These are phyloP conservation scores for Rhipidura dahli DNA, from an alignment of 2,113 vertebrate species.

Conservation along the genomic window DNA sequence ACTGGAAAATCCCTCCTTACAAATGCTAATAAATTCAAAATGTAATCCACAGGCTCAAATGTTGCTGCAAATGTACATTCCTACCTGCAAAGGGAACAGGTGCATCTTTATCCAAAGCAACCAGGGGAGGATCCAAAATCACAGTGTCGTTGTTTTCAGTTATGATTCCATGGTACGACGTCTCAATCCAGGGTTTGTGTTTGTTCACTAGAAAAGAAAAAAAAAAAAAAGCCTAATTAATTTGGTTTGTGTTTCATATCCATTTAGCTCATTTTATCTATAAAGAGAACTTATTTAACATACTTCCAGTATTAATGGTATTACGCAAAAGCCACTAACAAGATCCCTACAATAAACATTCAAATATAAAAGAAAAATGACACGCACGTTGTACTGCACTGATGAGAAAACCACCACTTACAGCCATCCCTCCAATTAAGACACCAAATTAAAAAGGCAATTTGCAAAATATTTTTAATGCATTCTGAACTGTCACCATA, in stretches of 20 bases:
- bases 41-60: not conserved
- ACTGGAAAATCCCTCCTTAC: not conserved
- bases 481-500: not conserved
- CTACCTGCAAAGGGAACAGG: conserved; percentile 95
- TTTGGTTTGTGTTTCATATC: not conserved
- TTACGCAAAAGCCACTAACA: not conserved
- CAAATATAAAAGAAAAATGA: not conserved
- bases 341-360: not conserved
- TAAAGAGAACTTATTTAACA: not conserved
- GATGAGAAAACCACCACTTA: not conserved
- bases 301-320: not conserved
- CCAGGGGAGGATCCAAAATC: conserved; percentile 92
- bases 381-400: fast-evolving
- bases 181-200: conserved; percentile 98
- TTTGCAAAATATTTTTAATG: not conserved
- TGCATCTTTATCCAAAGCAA: conserved; percentile 96
- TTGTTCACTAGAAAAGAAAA: conserved; percentile 86
- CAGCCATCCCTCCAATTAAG: not conserved
- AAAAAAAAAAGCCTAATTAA: not conserved
- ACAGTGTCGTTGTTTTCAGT: conserved; percentile 94
- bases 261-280: not conserved
- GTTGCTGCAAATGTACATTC: not conserved
- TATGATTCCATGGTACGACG: conserved; percentile 93
- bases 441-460: not conserved
- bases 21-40: not conserved